Evolutionary conservation across 2,797 vertebrate genomes (phyloP).

Genomic region (Alcedo quadribrachys): DNA sequence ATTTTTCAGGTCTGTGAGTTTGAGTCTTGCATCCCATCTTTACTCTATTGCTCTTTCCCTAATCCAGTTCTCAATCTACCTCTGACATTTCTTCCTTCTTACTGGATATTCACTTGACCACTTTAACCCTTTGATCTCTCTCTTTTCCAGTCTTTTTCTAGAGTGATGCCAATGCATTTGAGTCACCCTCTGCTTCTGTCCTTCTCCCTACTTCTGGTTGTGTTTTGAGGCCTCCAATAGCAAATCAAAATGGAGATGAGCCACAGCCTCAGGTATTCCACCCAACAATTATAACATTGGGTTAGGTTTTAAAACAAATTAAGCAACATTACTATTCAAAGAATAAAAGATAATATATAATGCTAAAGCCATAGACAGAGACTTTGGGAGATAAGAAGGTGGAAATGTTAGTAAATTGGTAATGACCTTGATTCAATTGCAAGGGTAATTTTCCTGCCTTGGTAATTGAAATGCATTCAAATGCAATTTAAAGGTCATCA

Average conservation of each 20-base stretch:
- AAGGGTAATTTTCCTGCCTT: conserved; percentile 14
- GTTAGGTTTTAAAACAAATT: background rate
- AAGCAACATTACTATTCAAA: background rate
- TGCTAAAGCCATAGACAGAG: background rate
- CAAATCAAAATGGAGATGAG: background rate
- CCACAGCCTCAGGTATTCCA: background rate
- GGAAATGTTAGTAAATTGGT: background rate
- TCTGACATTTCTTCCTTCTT: background rate
- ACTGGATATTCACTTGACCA: background rate
- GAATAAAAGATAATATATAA: background rate
- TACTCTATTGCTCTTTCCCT: background rate
- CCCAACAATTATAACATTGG: background rate
- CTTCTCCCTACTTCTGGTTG: background rate
- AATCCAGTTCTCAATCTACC: background rate
- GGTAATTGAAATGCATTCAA: conserved; percentile 40
- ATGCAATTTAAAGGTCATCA: conserved; percentile 42
- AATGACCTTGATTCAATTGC: conserved; percentile 38
- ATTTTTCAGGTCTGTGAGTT: background rate
- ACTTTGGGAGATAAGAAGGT: background rate
- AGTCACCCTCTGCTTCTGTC: background rate
- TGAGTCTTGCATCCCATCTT: background rate
- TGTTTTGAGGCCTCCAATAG: background rate
- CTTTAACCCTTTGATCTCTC: background rate
- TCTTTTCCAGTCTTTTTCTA: background rate
- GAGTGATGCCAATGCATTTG: background rate